Conservation (phyloP, 2,888 invertebrate species). For the Stegophylla sp. region DNA sequence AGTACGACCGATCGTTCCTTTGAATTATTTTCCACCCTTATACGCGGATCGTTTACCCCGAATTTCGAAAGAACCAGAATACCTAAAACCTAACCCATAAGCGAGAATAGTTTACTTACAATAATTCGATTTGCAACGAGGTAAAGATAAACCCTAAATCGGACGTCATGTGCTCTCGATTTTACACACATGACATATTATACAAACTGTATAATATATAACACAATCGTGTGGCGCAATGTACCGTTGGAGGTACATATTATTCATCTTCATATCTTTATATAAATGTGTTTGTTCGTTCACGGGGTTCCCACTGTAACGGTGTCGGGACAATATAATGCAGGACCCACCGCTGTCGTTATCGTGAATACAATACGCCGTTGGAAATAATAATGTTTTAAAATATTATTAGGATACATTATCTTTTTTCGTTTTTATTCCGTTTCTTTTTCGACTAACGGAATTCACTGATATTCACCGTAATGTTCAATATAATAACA, state of each 20-base stretch:
- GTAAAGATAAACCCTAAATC: constrained; percentile 7
- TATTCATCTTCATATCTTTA: not conserved
- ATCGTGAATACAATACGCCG: constrained; percentile 5
- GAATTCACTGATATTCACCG: not conserved
- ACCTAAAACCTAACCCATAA: too few species aligned
- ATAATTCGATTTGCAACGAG: constrained; percentile 26
- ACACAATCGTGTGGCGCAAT: not conserved
- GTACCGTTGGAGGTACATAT: not conserved
- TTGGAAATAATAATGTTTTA: not conserved
- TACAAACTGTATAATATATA: not conserved
- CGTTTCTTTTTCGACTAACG: not conserved
- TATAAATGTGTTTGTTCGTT: not conserved
- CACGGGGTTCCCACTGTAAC: constrained; percentile 7
- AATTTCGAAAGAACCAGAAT: not conserved
- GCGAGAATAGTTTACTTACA: not conserved
- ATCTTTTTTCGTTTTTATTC: not conserved
- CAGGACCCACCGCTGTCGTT: constrained; percentile 29
- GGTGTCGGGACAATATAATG: not conserved
- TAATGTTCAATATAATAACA: not conserved
- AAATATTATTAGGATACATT: not conserved
- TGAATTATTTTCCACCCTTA: not conserved
- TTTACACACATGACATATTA: not conserved
- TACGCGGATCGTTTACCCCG: too few species aligned
- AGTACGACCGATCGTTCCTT: too few species aligned
- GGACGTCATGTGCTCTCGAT: constrained; percentile 17